phyloP scores from a whole-genome alignment of 2,797 vertebrate genomes.

The Gymnothorax reevesii region DNA sequence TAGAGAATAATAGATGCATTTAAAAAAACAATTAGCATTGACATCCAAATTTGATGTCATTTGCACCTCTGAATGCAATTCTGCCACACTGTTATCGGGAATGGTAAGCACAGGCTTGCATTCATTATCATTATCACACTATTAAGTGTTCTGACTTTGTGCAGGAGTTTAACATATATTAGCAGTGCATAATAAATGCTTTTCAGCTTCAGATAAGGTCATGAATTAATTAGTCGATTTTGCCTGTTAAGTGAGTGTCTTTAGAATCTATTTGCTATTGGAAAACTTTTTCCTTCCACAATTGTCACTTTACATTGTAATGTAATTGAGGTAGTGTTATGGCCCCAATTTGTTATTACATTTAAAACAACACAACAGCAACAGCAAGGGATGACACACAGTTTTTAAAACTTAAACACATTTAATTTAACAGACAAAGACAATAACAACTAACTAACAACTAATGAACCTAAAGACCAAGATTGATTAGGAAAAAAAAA shows the following conservation, averaged over 20 bases:
- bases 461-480: too few relatives aligned
- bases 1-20: not conserved
- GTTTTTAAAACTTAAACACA: too few relatives aligned
- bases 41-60: not conserved
- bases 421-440: too few relatives aligned
- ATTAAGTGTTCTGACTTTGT: slow-evolving; percentile 1
- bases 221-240: not conserved
- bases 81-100: not conserved
- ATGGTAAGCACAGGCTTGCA: not conserved
- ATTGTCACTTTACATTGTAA: not conserved
- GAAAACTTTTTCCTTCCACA: not conserved
- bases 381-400: too few relatives aligned
- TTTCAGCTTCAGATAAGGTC: not conserved
- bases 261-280: slow-evolving; percentile 15
- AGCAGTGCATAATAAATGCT: not conserved
- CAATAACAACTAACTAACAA: too few relatives aligned
- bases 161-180: not conserved
- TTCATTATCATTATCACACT: not conserved
- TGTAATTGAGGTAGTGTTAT: too few relatives aligned
- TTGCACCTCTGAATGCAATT: not conserved
- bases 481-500: too few relatives aligned
- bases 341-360: too few relatives aligned
- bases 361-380: too few relatives aligned
- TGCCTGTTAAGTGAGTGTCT: not conserved
- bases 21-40: not conserved